phyloP scores from a whole-genome alignment of 2,888 invertebrate genomes.

The Tetranychus truncatus region DNA sequence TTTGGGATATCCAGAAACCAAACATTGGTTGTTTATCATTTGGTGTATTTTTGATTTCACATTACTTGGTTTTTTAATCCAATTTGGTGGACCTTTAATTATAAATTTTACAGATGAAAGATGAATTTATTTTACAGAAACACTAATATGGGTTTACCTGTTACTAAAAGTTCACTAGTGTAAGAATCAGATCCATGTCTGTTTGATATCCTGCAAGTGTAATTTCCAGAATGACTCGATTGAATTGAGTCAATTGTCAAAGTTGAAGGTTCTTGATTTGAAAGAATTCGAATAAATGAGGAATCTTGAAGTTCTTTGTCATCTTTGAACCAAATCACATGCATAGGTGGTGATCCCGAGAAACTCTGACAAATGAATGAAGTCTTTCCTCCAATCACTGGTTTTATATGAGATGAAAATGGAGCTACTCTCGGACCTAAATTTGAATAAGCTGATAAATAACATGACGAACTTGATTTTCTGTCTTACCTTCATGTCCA shows the following conservation, averaged over 20 bases:
- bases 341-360: neutral
- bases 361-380: neutral
- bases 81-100: neutral
- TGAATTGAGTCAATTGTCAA: constrained; percentile 23
- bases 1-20: neutral
- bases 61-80: neutral
- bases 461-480: neutral
- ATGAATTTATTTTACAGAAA: neutral
- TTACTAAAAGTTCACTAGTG: neutral
- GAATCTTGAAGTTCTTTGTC: neutral
- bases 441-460: neutral
- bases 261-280: constrained; percentile 15
- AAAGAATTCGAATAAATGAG: neutral
- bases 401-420: neutral
- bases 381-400: neutral
- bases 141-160: neutral
- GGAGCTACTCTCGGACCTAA: neutral
- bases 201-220: constrained; percentile 25
- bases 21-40: neutral
- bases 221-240: constrained; percentile 26
- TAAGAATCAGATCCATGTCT: neutral
- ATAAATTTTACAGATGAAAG: neutral
- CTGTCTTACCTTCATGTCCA: neutral
- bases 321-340: neutral
- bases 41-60: neutral